phyloP scores from a whole-genome alignment of 2,797 vertebrate species.

The Syncerus caffer region DNA sequence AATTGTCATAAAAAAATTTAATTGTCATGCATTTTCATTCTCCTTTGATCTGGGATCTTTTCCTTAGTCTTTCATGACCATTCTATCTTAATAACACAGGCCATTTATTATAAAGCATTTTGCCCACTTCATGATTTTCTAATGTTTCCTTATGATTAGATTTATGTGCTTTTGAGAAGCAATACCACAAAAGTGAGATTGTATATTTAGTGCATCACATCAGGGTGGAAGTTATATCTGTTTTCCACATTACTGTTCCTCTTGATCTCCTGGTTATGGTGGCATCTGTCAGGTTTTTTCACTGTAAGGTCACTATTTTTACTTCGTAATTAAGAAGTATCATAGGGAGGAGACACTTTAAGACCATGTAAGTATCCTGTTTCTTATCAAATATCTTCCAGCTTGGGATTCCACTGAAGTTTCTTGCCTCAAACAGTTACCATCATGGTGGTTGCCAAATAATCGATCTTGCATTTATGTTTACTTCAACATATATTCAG shows the following conservation, averaged over 20 bases:
- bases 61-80: neutral
- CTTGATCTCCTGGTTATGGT: neutral
- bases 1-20: neutral
- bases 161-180: neutral
- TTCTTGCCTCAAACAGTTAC: neutral
- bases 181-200: neutral
- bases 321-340: neutral
- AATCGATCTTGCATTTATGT: neutral
- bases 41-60: neutral
- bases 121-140: neutral
- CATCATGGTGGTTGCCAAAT: neutral
- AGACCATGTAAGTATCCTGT: neutral
- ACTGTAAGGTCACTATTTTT: neutral
- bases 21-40: neutral
- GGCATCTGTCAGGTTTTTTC: neutral
- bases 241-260: neutral
- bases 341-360: neutral
- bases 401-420: neutral
- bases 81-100: neutral
- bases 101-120: neutral
- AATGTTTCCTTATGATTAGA: neutral
- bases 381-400: neutral
- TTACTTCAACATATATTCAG: neutral
- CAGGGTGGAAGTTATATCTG: neutral
- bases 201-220: neutral